Percentiles rank a stretch among this genome's conserved stretches.
Conservation (phyloP, 2,888 invertebrate genomes). For the Neoscelio sp. region DNA sequence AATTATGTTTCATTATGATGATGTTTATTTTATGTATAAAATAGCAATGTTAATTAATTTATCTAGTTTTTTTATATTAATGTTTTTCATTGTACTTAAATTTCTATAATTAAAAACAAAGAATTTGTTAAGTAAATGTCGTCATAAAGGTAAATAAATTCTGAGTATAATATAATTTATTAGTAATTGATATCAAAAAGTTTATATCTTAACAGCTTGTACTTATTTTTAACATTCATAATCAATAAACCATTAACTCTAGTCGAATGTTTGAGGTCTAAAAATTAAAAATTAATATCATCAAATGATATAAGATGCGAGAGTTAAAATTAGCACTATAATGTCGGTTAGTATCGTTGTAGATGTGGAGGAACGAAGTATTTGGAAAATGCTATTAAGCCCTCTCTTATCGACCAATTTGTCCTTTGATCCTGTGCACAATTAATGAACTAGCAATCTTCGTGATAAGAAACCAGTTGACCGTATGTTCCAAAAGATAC, state of each 20-base stretch:
- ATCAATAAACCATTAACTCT: slow-evolving; percentile 16
- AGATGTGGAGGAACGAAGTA: slow-evolving; percentile 52
- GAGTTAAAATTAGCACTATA: slow-evolving; percentile 49
- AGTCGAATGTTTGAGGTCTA: slow-evolving; percentile 15
- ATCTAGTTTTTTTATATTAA: too few relatives aligned
- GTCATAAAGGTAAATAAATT: too few relatives aligned
- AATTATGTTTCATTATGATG: too few relatives aligned
- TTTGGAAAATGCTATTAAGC: slow-evolving; percentile 77
- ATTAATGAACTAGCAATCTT: slow-evolving; percentile 76
- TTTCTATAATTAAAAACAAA: too few relatives aligned
- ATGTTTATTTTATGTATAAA: too few relatives aligned
- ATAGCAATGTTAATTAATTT: too few relatives aligned
- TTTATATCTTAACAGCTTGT: slow-evolving; percentile 21
- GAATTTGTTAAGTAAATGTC: too few relatives aligned
- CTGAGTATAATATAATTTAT: too few relatives aligned
- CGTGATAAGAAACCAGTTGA: slow-evolving; percentile 69
- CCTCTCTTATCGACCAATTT: slow-evolving; percentile 77
- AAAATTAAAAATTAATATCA: slow-evolving; percentile 36
- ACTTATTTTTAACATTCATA: slow-evolving; percentile 27
- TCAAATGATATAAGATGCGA: slow-evolving; percentile 45
- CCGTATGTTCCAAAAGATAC: slow-evolving; percentile 65
- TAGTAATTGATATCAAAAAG: neutral
- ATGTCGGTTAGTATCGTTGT: slow-evolving; percentile 45
- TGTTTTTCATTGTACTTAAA: too few relatives aligned
- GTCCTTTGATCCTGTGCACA: slow-evolving; percentile 73